A percentile compares a stretch with the other conserved stretches of the same genome.
These are phyloP conservation scores for Argopecten irradians DNA, from an alignment of 1,140 invertebrate species.

Conservation along the genomic window DNA sequence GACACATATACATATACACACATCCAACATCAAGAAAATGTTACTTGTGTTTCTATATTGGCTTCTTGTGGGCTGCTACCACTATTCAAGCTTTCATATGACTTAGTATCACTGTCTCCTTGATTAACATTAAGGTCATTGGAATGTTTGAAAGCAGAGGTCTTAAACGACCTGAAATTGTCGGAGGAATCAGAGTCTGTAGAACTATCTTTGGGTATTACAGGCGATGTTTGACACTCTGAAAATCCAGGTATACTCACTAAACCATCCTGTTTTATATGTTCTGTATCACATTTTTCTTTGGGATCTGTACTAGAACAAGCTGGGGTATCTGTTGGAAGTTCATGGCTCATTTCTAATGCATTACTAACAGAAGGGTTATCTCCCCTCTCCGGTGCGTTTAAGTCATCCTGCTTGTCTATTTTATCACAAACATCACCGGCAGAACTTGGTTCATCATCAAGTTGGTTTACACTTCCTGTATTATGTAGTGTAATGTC, in stretches of 20 bases:
- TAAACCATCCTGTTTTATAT: background rate
- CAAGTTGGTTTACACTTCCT: background rate
- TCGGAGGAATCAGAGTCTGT: background rate
- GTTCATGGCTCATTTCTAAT: background rate
- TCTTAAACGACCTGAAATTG: constrained; percentile 7
- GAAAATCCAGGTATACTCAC: background rate
- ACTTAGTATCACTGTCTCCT: constrained; percentile 10
- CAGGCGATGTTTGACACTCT: background rate
- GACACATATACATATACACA: background rate
- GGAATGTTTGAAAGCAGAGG: constrained; percentile 15
- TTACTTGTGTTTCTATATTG: background rate
- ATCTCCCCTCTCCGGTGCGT: background rate
- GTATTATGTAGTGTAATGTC: background rate
- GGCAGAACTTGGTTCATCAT: background rate
- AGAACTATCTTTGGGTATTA: background rate
- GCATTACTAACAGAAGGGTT: background rate
- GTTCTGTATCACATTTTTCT: background rate
- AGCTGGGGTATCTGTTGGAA: background rate
- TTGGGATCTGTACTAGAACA: background rate
- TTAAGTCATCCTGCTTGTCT: background rate
- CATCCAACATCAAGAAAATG: background rate
- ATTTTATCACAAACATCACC: background rate
- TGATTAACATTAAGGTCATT: constrained; percentile 11
- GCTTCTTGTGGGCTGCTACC: background rate
- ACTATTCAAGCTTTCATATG: background rate